A percentile compares a stretch with the other conserved stretches of the same genome.
Conservation (phyloP, 2,113 vertebrate species). For the Oryzias melastigma region DNA sequence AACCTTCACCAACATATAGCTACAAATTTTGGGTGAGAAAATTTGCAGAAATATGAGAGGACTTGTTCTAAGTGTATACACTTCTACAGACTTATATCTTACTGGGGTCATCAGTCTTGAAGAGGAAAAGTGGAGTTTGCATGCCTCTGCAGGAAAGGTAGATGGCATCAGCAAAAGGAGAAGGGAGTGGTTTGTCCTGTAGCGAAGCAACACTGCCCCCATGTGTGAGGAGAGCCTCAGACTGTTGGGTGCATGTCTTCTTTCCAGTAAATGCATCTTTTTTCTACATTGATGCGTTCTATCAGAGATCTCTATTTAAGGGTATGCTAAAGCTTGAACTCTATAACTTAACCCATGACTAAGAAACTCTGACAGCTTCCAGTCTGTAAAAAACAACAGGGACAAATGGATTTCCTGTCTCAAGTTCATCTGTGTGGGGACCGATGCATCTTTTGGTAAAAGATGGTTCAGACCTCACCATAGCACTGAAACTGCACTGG, state of each 20-base stretch:
- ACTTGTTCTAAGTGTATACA: no score
- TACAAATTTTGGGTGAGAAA: no score
- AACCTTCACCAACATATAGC: no score
- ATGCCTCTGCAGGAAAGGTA: conserved; percentile 33
- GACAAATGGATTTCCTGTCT: conserved; percentile 12
- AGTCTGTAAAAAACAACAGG: conserved; percentile 53
- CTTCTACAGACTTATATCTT: no score
- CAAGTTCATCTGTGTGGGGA: no score
- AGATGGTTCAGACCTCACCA: no score
- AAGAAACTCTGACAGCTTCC: conserved; percentile 34
- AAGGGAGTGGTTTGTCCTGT: conserved; percentile 14
- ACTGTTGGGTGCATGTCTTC: background rate
- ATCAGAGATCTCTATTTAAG: conserved; percentile 47
- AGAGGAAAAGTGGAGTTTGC: conserved; percentile 25
- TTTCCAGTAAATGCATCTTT: conserved; percentile 23
- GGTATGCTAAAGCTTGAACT: conserved; percentile 37
- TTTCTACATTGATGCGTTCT: conserved; percentile 10
- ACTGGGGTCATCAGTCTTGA: conserved; percentile 11
- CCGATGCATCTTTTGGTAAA: no score
- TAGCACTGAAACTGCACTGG: no score
- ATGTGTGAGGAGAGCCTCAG: conserved; percentile 57
- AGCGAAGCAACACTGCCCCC: conserved; percentile 75
- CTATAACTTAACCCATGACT: conserved; percentile 24
- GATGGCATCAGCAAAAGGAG: conserved; percentile 23
- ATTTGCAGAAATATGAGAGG: no score